phyloP scores from a whole-genome alignment of 2,113 vertebrate species.

The Protobothrops mucrosquamatus region DNA sequence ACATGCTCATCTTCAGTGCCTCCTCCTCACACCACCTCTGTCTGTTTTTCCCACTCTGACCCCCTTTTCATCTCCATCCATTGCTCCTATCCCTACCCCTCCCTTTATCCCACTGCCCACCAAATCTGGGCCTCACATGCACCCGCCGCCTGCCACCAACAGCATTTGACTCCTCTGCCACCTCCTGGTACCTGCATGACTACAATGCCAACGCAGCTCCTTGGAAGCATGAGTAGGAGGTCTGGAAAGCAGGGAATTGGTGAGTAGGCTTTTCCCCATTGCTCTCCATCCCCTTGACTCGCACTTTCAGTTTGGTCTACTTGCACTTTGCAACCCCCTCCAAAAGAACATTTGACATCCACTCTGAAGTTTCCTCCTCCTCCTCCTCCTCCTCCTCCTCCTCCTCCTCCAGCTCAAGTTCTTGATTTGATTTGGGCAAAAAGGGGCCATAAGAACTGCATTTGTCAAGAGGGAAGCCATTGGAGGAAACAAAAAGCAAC shows the following conservation, averaged over 20 bases:
- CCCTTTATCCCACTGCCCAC: constrained; percentile 69
- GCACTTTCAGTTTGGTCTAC: not conserved
- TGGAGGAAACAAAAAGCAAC: not conserved
- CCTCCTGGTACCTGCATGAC: constrained; percentile 77
- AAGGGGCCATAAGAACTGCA: not conserved
- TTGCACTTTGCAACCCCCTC: not conserved
- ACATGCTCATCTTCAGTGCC: constrained; percentile 16
- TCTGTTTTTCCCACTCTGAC: constrained; percentile 48
- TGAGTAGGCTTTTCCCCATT: not conserved
- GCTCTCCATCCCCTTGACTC: constrained; percentile 12
- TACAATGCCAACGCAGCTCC: constrained; percentile 82
- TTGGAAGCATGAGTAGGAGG: constrained; percentile 78
- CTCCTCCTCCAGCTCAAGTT: not conserved
- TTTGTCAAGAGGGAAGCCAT: not conserved
- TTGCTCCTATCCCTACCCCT: constrained; percentile 51
- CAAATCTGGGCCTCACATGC: constrained; percentile 63
- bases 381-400: not conserved
- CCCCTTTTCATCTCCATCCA: constrained; percentile 65
- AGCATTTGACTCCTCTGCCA: constrained; percentile 59
- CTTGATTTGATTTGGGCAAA: not conserved
- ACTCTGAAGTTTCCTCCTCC: not conserved
- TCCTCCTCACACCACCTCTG: constrained; percentile 30
- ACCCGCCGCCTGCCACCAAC: constrained; percentile 72
- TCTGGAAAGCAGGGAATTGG: constrained; percentile 33
- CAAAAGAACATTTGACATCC: not conserved